Conservation (phyloP, 2,113 vertebrate species). For the Pituophis catenifer region DNA sequence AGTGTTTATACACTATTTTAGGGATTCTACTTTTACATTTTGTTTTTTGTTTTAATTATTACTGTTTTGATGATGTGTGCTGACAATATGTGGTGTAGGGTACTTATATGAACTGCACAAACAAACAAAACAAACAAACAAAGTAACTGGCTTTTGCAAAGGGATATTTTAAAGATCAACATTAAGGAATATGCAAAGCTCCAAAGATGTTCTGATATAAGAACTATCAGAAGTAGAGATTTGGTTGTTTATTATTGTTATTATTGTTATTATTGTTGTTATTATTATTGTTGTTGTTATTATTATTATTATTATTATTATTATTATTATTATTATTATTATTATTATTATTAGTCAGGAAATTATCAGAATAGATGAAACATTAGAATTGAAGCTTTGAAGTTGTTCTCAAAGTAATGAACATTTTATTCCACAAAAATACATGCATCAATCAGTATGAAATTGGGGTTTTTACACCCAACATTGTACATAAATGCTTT, state of each 20-base stretch:
- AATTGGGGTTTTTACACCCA: background rate
- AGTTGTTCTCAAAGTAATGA: background rate
- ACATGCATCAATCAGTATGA: background rate
- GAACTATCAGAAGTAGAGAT: background rate
- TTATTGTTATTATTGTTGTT: too few relatives aligned
- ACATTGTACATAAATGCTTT: background rate
- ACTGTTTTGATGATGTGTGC: background rate
- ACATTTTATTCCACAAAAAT: background rate
- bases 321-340: too few relatives aligned
- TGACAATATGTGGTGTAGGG: background rate
- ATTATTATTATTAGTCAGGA: background rate
- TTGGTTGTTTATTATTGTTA: background rate
- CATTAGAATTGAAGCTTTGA: background rate
- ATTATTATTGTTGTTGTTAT: background rate
- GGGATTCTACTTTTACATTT: background rate
- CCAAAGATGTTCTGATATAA: background rate
- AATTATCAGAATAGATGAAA: background rate
- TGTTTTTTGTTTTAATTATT: background rate
- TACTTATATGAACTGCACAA: background rate
- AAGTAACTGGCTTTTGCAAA: background rate
- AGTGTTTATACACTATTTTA: background rate
- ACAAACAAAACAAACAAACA: background rate
- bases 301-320: too few relatives aligned
- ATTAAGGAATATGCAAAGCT: background rate
- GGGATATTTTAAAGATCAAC: background rate